These are phyloP conservation scores for Coluber constrictor DNA, from an alignment of 2,797 vertebrate species.

Conservation along the genomic window DNA sequence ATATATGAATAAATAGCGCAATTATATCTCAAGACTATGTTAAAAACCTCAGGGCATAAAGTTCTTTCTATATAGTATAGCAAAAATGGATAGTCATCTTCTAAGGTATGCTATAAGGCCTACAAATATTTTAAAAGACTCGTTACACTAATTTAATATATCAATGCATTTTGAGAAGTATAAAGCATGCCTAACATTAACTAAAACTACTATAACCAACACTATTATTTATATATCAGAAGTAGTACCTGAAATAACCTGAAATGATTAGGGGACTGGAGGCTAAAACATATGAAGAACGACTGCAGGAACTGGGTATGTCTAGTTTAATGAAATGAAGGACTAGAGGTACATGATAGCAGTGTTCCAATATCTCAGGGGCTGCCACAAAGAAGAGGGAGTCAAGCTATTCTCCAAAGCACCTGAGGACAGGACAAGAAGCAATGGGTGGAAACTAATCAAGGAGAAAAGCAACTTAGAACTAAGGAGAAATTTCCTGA, in stretches of 20 bases:
- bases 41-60: not conserved
- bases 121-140: not conserved
- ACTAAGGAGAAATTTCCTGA: no score
- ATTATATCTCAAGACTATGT: not conserved
- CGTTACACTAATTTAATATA: not conserved
- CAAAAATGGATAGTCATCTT: not conserved
- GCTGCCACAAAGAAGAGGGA: no score
- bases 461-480: no score
- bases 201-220: conserved; percentile 1
- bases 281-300: no score
- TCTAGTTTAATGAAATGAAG: no score
- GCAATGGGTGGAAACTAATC: no score
- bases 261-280: no score
- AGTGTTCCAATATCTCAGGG: no score
- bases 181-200: not conserved
- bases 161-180: not conserved
- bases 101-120: not conserved
- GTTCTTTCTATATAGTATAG: not conserved
- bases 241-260: not conserved
- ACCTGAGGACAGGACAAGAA: no score
- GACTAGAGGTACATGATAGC: no score
- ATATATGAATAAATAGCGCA: not conserved
- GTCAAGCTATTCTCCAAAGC: no score
- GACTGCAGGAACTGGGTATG: no score
- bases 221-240: conserved; percentile 4